A percentile compares a stretch with the other conserved stretches of the same genome.
phyloP scores from a whole-genome alignment of 2,888 invertebrate species.

The Amblyjoppa fuscipennis region DNA sequence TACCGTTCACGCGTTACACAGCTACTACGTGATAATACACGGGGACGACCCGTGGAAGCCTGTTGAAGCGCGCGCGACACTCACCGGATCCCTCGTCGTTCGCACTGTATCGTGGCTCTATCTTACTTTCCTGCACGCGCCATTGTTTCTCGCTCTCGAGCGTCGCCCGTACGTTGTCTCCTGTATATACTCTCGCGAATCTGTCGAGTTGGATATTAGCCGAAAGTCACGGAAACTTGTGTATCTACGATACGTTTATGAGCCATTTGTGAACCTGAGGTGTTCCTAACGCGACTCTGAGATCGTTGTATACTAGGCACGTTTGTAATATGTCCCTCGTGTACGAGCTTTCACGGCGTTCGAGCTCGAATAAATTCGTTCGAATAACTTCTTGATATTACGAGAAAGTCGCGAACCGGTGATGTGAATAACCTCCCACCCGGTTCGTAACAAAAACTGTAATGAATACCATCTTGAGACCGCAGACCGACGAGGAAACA shows the following conservation, averaged over 20 bases:
- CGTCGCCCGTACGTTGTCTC: neutral
- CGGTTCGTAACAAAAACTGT: neutral
- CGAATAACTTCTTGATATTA: neutral
- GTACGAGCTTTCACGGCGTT: neutral
- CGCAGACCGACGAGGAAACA: too few relatives aligned
- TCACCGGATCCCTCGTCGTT: neutral
- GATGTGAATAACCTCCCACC: too few relatives aligned
- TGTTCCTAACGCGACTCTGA: neutral
- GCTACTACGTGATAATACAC: neutral
- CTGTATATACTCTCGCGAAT: neutral
- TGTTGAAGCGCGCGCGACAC: neutral
- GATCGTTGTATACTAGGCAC: neutral
- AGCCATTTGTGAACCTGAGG: neutral
- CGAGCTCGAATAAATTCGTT: neutral
- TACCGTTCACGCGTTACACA: conserved; percentile 21
- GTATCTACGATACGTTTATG: neutral
- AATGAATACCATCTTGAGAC: too few relatives aligned
- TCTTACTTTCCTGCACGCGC: neutral
- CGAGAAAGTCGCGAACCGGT: neutral
- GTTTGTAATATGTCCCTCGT: neutral
- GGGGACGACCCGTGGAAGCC: conserved; percentile 4
- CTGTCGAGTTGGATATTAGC: neutral
- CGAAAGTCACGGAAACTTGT: conserved; percentile 3
- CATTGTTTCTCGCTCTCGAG: neutral
- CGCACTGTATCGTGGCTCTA: neutral